phyloP scores from a whole-genome alignment of 2,113 vertebrate species.

The Ceyx cyanopectus region DNA sequence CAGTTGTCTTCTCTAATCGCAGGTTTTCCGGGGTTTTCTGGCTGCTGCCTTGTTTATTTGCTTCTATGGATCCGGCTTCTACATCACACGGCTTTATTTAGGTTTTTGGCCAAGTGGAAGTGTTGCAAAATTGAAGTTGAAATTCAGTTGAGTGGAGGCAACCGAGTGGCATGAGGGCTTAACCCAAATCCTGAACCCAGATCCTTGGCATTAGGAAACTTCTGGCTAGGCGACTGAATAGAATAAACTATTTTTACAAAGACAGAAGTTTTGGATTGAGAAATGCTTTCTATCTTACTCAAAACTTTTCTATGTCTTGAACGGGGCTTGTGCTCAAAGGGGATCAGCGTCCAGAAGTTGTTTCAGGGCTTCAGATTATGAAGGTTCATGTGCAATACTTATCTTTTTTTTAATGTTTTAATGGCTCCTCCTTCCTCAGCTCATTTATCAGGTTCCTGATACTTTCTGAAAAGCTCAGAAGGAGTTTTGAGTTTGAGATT shows the following conservation, averaged over 20 bases:
- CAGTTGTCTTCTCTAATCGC: neutral
- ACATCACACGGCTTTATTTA: neutral
- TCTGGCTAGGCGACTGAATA: neutral
- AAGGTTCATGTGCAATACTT: neutral
- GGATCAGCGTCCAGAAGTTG: neutral
- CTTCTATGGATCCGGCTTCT: neutral
- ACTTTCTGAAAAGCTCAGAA: neutral
- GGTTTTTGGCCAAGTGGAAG: neutral
- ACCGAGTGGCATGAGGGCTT: neutral
- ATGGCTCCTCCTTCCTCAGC: neutral
- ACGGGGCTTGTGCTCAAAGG: neutral
- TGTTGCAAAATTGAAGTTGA: neutral
- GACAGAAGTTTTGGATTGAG: neutral
- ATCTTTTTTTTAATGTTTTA: neutral
- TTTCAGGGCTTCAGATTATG: neutral
- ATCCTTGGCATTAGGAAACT: neutral
- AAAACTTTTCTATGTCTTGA: neutral
- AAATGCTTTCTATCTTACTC: neutral
- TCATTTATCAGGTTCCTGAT: neutral
- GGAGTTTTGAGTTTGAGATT: neutral
- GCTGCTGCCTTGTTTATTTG: neutral
- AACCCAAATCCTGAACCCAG: neutral
- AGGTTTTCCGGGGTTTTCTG: neutral
- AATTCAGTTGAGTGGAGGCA: neutral
- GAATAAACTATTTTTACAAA: accelerated